Percentiles rank a stretch among this genome's conserved stretches.
Evolutionary conservation across 2,888 invertebrate genomes (phyloP).

Genomic region (Gymnocheta viridis): DNA sequence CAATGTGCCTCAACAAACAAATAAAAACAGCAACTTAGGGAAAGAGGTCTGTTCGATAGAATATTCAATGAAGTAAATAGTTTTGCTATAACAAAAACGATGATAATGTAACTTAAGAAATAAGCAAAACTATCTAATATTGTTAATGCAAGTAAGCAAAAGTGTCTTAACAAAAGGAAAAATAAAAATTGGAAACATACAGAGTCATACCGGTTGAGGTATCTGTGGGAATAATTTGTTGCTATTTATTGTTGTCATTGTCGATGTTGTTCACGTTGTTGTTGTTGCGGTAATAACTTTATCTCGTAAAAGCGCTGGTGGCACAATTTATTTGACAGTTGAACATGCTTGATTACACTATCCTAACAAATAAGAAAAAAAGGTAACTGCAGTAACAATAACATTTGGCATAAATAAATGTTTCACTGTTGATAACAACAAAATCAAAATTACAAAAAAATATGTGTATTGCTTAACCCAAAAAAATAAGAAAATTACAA

Average conservation of each 20-base stretch:
- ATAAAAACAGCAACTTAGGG: slow-evolving; percentile 21
- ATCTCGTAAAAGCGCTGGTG: slow-evolving; percentile 63
- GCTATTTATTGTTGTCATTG: slow-evolving; percentile 65
- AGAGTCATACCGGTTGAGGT: slow-evolving; percentile 54
- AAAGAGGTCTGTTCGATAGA: background rate
- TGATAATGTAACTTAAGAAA: slow-evolving; percentile 33
- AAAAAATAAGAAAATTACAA: slow-evolving; percentile 5
- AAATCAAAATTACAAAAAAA: slow-evolving; percentile 3
- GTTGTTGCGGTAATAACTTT: slow-evolving; percentile 56
- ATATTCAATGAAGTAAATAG: background rate
- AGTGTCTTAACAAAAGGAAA: background rate
- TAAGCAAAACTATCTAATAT: slow-evolving; percentile 59
- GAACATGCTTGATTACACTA: slow-evolving; percentile 68
- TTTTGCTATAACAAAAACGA: background rate
- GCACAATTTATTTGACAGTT: slow-evolving; percentile 70
- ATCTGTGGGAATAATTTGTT: slow-evolving; percentile 69
- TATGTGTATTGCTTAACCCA: background rate
- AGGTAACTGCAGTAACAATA: slow-evolving; percentile 37
- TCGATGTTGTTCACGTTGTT: slow-evolving; percentile 45
- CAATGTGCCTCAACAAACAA: slow-evolving; percentile 45
- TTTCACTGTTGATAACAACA: slow-evolving; percentile 3
- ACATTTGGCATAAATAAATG: slow-evolving; percentile 2
- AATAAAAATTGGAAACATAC: slow-evolving; percentile 2
- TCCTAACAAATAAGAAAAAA: slow-evolving; percentile 15
- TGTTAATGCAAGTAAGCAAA: slow-evolving; percentile 41